Conservation (phyloP, 2,888 invertebrate species). For the Zygaena filipendulae region DNA sequence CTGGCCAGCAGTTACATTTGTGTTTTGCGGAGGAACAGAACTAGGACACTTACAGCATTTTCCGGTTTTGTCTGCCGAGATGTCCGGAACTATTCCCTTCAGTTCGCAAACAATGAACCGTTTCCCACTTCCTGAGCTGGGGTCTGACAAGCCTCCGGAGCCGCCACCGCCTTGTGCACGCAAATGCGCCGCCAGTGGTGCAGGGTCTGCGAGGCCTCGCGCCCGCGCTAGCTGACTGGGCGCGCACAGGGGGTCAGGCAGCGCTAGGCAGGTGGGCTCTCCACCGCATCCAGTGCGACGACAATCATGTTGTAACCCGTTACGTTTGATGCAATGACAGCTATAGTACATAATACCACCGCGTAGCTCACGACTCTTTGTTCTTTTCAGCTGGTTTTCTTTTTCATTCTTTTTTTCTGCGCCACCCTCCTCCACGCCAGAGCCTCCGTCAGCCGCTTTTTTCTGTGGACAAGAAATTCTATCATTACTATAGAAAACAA, state of each 20-base stretch:
- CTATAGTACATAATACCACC: slow-evolving; percentile 66
- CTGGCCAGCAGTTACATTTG: slow-evolving; percentile 5
- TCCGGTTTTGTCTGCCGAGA: slow-evolving; percentile 25
- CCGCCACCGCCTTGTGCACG: slow-evolving; percentile 26
- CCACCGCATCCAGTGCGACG: slow-evolving; percentile 64
- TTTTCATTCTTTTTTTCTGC: slow-evolving; percentile 47
- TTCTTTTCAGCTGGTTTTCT: slow-evolving; percentile 53
- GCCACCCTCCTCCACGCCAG: slow-evolving; percentile 37
- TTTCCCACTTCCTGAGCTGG: slow-evolving; percentile 28
- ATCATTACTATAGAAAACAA: slow-evolving; percentile 5
- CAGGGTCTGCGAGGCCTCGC: slow-evolving; percentile 47
- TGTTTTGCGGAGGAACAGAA: slow-evolving; percentile 15
- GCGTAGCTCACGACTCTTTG: slow-evolving; percentile 63
- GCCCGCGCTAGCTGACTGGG: slow-evolving; percentile 62
- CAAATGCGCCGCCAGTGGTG: slow-evolving; percentile 37
- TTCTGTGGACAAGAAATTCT: slow-evolving; percentile 30
- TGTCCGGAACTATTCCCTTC: slow-evolving; percentile 40
- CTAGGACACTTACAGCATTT: slow-evolving; percentile 51
- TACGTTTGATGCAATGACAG: slow-evolving; percentile 69
- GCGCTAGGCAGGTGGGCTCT: slow-evolving; percentile 55
- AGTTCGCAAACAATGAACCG: slow-evolving; percentile 58
- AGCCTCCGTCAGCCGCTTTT: slow-evolving; percentile 28
- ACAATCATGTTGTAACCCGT: slow-evolving; percentile 70
- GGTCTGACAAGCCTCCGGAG: slow-evolving; percentile 21
- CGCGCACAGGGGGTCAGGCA: slow-evolving; percentile 66